Conservation (phyloP, 2,113 vertebrate genomes). For the Protobothrops mucrosquamatus region DNA sequence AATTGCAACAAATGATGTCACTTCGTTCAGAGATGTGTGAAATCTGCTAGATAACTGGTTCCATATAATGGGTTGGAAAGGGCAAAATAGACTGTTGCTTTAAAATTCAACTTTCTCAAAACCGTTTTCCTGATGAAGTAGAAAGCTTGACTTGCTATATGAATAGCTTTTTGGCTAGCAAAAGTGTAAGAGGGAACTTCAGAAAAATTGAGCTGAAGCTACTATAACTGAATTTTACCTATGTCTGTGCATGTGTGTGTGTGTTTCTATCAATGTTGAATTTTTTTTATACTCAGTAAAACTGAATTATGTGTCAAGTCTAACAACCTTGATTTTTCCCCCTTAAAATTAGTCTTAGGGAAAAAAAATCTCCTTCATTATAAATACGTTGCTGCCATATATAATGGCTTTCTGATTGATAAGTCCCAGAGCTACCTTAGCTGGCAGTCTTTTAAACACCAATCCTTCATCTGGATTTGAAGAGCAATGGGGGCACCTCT, state of each 20-base stretch:
- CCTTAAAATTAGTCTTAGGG: slow-evolving; percentile 65
- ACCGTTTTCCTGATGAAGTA: not conserved
- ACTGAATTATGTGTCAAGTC: slow-evolving; percentile 65
- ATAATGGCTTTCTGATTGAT: slow-evolving; percentile 74
- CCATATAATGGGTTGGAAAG: not conserved
- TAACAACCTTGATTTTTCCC: slow-evolving; percentile 70
- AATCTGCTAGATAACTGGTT: not conserved
- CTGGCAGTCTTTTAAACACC: slow-evolving; percentile 77
- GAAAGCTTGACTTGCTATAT: not conserved
- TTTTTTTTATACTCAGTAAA: slow-evolving; percentile 68
- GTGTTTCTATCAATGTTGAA: slow-evolving; percentile 49
- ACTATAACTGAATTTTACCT: not conserved
- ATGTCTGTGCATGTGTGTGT: not conserved
- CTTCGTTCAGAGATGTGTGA: not conserved
- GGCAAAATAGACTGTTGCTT: too few species aligned
- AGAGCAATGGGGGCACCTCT: slow-evolving; percentile 63
- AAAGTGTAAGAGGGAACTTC: not conserved
- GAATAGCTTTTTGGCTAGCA: not conserved
- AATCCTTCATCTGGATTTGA: slow-evolving; percentile 78
- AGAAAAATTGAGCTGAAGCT: not conserved
- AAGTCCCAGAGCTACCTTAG: slow-evolving; percentile 72
- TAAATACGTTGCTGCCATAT: slow-evolving; percentile 57
- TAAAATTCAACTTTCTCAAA: not conserved
- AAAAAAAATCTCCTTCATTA: slow-evolving; percentile 70
- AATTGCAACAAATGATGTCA: not conserved